Evolutionary conservation across 2,797 vertebrate genomes (phyloP), one percentile per base, ranked within the genome.

Genomic region (Pangasius macronema): DNA sequence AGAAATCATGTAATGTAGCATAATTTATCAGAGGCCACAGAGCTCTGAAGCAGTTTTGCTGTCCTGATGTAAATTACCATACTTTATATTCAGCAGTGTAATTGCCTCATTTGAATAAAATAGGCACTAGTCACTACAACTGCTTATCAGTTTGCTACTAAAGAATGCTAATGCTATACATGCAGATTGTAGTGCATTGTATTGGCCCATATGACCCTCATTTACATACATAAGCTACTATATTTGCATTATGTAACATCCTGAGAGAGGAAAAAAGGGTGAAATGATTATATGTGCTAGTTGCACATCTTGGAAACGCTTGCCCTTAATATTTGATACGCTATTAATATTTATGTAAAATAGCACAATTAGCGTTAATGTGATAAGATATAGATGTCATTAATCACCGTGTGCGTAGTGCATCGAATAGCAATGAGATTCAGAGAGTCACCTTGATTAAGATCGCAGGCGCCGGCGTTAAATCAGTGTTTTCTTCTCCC

Each of bases 151-250:
- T 92, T 88, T 92, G 89, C 24, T 89, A 88, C 91, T 89, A 92
- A 91, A 87, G 88, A 92, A 94, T 94, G 92, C 93, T 93, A 94
- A 94, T 94, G 91, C 92, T 92, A 92, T 92, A 91, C 92, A 90
- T 85, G 86, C 79, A 89, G 84, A 88, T 59, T 51, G 36, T 65
- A 46, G 86, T 87, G 84, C 83, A 85, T 91, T 91, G 91, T 77
- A 81, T 55, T 91, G 91, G 59, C 61, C 75, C 83, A 68, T 79
- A 87, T 39, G 30, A 79, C 83, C 77, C 36, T 22, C 51, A 68
- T 86, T 86, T 86, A 65, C 65, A 72, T 89, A 55, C 55, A 80
- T 85, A 59, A 84, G 68, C 53, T 42, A 5, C 1, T 57, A 77
- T 42, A 87, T 88, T 88, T 80, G 36, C 83, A 85, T 75, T 88